A percentile compares a stretch with the other conserved stretches of the same genome.
Conservation (phyloP, 2,113 vertebrate species). For the Rhinogobius similis region DNA sequence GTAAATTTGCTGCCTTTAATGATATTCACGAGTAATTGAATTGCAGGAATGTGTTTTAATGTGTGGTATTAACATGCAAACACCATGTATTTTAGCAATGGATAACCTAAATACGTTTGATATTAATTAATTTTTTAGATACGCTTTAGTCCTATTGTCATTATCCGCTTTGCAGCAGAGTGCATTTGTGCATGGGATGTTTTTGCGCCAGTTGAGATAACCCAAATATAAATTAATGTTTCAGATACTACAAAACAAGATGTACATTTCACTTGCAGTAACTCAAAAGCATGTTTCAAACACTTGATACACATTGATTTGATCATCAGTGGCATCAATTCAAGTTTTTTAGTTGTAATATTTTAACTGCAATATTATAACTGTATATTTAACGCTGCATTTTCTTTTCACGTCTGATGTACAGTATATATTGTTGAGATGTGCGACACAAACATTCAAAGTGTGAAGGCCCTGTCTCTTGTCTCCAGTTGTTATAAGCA, state of each 20-base stretch:
- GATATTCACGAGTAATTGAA: slow-evolving; percentile 80
- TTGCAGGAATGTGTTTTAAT: slow-evolving; percentile 77
- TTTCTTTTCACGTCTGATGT: not conserved
- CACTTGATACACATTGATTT: not conserved
- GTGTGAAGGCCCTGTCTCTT: slow-evolving; percentile 47
- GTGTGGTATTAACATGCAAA: slow-evolving; percentile 74
- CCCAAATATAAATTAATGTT: slow-evolving; percentile 62
- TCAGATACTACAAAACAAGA: slow-evolving; percentile 49
- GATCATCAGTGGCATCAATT: not conserved
- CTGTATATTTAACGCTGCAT: not conserved
- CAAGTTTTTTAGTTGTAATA: not conserved
- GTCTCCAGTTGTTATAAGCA: slow-evolving; percentile 44
- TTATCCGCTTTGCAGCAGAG: slow-evolving; percentile 60
- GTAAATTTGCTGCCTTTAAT: slow-evolving; percentile 81
- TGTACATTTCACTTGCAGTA: slow-evolving; percentile 12
- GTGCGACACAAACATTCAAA: slow-evolving; percentile 36
- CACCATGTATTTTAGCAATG: slow-evolving; percentile 72
- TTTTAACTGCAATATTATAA: not conserved
- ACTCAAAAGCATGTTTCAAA: too few relatives aligned
- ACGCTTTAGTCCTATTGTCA: slow-evolving; percentile 71
- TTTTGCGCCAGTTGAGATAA: slow-evolving; percentile 57
- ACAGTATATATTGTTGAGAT: slow-evolving; percentile 6
- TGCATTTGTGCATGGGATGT: slow-evolving; percentile 45
- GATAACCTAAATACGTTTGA: slow-evolving; percentile 79
- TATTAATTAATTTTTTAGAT: slow-evolving; percentile 78